Evolutionary conservation across 2,888 invertebrate genomes (phyloP).

Genomic region (Ametastegia equiseti): DNA sequence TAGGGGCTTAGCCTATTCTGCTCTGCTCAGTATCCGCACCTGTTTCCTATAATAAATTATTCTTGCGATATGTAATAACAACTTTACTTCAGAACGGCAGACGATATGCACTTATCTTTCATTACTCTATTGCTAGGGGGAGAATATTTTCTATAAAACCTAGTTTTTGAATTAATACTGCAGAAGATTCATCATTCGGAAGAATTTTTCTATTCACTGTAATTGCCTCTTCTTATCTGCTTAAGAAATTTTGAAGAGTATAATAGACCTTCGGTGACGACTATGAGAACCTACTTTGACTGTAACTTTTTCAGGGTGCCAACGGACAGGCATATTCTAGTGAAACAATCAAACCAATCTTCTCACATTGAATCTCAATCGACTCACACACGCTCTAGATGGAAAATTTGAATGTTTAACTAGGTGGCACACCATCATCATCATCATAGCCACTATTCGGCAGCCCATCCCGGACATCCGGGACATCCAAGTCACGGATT

Average conservation of each 20-base stretch:
- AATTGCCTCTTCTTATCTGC: too few species aligned
- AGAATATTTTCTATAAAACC: not conserved
- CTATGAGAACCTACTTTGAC: not conserved
- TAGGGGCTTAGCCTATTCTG: constrained; percentile 52
- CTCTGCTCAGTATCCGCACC: constrained; percentile 53
- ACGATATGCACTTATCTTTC: not conserved
- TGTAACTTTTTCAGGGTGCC: constrained; percentile 1
- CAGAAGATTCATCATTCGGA: too few species aligned
- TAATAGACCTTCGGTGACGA: too few species aligned
- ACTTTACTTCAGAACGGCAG: not conserved
- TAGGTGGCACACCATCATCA: constrained; percentile 68
- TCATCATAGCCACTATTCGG: constrained; percentile 69
- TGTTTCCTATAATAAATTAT: constrained; percentile 54
- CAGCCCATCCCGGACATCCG: constrained; percentile 68
- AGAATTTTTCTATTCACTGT: too few species aligned
- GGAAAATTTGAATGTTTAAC: constrained; percentile 20
- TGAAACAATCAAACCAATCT: not conserved
- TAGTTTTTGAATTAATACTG: too few species aligned
- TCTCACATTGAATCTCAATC: not conserved
- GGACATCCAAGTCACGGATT: constrained; percentile 63
- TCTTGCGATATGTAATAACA: constrained; percentile 13
- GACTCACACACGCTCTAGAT: not conserved
- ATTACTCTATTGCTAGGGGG: not conserved
- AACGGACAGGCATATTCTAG: not conserved
- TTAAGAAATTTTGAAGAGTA: too few species aligned